Evolutionary conservation across 2,113 vertebrate genomes (phyloP), one percentile per base, ranked within the genome.

Genomic region (Tautogolabrus adspersus): DNA sequence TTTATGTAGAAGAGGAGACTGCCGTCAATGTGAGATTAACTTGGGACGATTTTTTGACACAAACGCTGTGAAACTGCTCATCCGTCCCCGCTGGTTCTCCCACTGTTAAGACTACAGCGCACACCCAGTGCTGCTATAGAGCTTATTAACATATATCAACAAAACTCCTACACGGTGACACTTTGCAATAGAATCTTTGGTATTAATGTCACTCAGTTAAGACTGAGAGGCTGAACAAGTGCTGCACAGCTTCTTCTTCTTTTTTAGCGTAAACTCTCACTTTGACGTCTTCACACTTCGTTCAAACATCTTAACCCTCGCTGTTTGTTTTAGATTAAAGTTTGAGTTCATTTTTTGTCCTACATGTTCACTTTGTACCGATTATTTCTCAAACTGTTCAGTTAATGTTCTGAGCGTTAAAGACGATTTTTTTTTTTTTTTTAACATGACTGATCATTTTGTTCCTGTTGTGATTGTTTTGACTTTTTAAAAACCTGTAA

Each of bases 241-340:
- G 23, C 67, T 49, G 60, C 52, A 10, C 34, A 38, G 66, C 47
- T 51, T 54, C 6, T 34, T 34, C 30, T 44, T 64, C 7, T 62
- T 64, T n/a, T 47, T 54, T 13, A 13, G 55, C 30, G 56, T 6
- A 16, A 66, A 63, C 18, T 72, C 19, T 40, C 52, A 66, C 66
- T 15, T 34, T 26, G 34, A 77, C 34, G 47, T 51, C 62, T 47
- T 63, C 22, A 47, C 67, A 79, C 30, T 15, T 4, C 12, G 8
- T 61, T 59, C 6, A 64, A 76, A 86, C 61, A 84, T 91, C 85
- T 90, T 83, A 80, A 85, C 15, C 38, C 38, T 44, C 71, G n/a
- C 65, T 56, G 49, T 77, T 30, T 69, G 21, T 55, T 55, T n/a
- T 66, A 57, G 13, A 16, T 51, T 40, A 13, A 52, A 6, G 42